phyloP scores from a whole-genome alignment of 2,113 vertebrate species.

The Sinocyclocheilus anshuiensis region DNA sequence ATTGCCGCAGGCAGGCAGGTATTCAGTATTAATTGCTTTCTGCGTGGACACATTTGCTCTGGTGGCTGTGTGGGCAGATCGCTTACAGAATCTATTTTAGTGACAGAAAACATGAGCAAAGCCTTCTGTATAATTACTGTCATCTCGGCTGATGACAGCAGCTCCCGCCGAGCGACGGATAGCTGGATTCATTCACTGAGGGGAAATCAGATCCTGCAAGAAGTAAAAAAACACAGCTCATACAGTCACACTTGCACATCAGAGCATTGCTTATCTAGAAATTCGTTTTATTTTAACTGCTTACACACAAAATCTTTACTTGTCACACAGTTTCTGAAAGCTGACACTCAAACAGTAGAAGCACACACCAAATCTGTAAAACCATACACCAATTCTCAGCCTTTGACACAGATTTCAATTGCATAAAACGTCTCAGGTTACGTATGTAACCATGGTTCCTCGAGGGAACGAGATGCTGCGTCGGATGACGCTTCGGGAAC shows the following conservation, averaged over 20 bases:
- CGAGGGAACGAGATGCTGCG: too few species aligned
- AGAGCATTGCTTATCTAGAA: neutral
- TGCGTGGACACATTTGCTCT: constrained; percentile 39
- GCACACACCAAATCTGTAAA: too few species aligned
- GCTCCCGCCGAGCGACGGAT: constrained; percentile 50
- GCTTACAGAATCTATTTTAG: constrained; percentile 73
- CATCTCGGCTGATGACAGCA: constrained; percentile 60
- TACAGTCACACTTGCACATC: neutral
- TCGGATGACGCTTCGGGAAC: too few species aligned
- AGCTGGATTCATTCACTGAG: constrained; percentile 38
- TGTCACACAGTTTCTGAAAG: too few species aligned
- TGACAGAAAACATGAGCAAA: constrained; percentile 59
- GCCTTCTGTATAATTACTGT: constrained; percentile 70
- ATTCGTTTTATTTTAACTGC: too few species aligned
- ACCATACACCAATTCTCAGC: too few species aligned
- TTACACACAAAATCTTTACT: too few species aligned
- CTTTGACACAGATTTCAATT: too few species aligned
- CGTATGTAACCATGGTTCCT: too few species aligned
- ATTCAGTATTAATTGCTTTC: constrained; percentile 42
- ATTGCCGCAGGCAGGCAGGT: neutral
- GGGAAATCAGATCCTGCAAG: neutral
- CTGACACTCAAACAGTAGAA: too few species aligned
- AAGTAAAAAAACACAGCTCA: neutral
- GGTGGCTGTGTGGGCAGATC: constrained; percentile 65
- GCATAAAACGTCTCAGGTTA: too few species aligned